phyloP scores from a whole-genome alignment of 2,888 invertebrate species.

The Cryptocheilus praepositus region DNA sequence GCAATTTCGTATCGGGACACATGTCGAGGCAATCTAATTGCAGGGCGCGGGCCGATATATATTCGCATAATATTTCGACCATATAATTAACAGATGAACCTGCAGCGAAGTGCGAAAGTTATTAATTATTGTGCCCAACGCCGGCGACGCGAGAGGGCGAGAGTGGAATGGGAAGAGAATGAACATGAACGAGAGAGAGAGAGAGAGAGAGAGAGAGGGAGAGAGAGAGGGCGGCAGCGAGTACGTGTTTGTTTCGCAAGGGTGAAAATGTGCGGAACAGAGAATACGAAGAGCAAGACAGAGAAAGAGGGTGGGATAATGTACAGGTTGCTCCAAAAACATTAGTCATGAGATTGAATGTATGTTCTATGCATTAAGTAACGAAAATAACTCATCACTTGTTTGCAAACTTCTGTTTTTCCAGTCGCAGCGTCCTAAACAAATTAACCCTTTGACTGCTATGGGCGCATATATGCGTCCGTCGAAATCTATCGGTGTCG shows the following conservation, averaged over 20 bases:
- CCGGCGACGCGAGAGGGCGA: neutral
- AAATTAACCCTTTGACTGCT: too few relatives aligned
- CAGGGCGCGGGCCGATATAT: neutral
- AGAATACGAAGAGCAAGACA: neutral
- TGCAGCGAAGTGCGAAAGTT: conserved; percentile 42
- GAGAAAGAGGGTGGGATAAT: neutral
- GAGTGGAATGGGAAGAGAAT: conserved; percentile 1
- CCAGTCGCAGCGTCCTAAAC: too few relatives aligned
- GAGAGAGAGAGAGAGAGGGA: neutral
- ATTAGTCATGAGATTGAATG: too few relatives aligned
- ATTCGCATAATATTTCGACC: conserved; percentile 38
- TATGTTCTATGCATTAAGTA: too few relatives aligned
- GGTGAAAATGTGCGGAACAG: neutral
- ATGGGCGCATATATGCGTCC: too few relatives aligned
- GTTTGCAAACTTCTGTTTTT: too few relatives aligned
- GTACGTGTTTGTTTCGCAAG: too few relatives aligned
- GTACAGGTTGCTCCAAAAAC: neutral
- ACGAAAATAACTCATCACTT: too few relatives aligned
- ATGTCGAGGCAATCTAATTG: too few relatives aligned
- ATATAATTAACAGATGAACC: conserved; percentile 48
- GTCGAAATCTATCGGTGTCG: too few relatives aligned
- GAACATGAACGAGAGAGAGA: neutral
- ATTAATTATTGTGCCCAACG: conserved; percentile 39
- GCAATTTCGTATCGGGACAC: conserved; percentile 2
- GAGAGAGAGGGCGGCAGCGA: too few relatives aligned